Percentiles rank a stretch among this genome's conserved stretches.
These are phyloP conservation scores for Cirrhinus molitorella DNA, from an alignment of 2,797 vertebrate genomes.

Conservation along the genomic window DNA sequence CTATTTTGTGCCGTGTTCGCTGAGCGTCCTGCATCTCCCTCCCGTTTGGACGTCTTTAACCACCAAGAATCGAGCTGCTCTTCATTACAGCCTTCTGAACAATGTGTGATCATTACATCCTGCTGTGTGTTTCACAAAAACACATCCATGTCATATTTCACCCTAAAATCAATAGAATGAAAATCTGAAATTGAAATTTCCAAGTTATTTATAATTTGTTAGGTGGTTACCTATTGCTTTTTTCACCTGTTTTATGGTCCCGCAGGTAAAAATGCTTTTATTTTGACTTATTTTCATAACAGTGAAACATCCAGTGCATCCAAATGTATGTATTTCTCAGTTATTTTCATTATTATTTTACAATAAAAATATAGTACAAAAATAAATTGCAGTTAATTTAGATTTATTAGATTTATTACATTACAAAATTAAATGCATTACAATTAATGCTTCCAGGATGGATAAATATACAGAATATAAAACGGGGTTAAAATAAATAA, in stretches of 20 bases:
- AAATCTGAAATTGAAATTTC: background rate
- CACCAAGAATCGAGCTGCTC: background rate
- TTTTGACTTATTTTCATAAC: background rate
- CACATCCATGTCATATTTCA: background rate
- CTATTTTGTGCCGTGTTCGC: background rate
- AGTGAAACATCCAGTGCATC: background rate
- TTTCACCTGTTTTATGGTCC: background rate
- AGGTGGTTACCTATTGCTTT: background rate
- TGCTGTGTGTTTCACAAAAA: background rate
- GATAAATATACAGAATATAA: background rate
- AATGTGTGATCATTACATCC: background rate
- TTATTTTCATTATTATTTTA: background rate
- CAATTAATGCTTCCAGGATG: background rate
- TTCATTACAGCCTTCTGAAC: slow-evolving; percentile 30
- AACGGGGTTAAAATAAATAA: background rate
- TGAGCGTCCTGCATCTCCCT: background rate
- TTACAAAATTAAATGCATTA: background rate
- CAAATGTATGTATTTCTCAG: background rate
- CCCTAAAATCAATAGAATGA: background rate
- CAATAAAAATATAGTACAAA: background rate
- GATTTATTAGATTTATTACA: background rate
- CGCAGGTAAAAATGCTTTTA: background rate
- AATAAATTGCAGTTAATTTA: background rate
- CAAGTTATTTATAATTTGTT: background rate
- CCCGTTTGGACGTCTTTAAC: slow-evolving; percentile 25